phyloP scores from a whole-genome alignment of 2,888 invertebrate species.

The Tipula unca region DNA sequence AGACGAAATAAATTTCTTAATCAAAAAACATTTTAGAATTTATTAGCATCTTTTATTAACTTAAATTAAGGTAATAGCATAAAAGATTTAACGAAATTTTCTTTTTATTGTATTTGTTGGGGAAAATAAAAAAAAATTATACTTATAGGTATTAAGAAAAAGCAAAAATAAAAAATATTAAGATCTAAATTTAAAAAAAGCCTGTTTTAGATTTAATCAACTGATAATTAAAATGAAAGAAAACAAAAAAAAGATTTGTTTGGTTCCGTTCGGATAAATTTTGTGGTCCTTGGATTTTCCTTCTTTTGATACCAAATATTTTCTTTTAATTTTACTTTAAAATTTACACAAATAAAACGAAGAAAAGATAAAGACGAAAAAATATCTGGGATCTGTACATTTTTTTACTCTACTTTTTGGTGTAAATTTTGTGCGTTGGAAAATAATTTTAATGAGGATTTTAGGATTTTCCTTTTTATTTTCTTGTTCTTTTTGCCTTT shows the following conservation, averaged over 20 bases:
- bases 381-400: background rate
- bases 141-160: too few species aligned
- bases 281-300: background rate
- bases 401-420: background rate
- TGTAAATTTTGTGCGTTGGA: background rate
- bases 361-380: background rate
- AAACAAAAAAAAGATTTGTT: background rate
- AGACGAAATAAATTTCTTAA: background rate
- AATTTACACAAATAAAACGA: background rate
- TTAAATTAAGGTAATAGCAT: background rate
- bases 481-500: background rate
- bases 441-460: background rate
- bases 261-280: background rate
- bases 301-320: background rate
- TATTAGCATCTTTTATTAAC: background rate
- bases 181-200: background rate
- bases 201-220: background rate
- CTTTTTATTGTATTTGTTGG: background rate
- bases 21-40: conserved; percentile 8
- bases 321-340: background rate
- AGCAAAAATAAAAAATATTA: background rate
- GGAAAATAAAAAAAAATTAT: background rate
- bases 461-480: background rate
- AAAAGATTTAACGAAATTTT: background rate
- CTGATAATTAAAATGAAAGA: background rate